Percentiles rank a stretch among this genome's conserved stretches.
phyloP scores from a whole-genome alignment of 2,113 vertebrate species.

The Dicerorhinus sumatrensis region DNA sequence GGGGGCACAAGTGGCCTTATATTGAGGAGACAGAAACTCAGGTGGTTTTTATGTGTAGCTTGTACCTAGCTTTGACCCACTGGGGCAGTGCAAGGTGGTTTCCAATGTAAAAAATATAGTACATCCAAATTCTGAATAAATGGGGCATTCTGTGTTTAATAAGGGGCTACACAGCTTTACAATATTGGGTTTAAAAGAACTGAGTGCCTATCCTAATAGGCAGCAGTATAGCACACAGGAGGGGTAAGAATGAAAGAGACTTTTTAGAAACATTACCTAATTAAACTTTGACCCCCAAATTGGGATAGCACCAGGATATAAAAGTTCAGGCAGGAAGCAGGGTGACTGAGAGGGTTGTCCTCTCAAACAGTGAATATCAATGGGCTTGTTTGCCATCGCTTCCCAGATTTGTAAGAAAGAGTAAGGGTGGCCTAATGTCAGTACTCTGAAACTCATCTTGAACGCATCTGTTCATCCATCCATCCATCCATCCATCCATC shows the following conservation, averaged over 20 bases:
- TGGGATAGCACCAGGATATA: not conserved
- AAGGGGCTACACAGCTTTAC: not conserved
- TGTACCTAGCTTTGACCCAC: not conserved
- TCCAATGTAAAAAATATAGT: constrained; percentile 1
- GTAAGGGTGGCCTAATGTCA: not conserved
- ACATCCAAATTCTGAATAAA: not conserved
- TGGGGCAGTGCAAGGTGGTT: not conserved
- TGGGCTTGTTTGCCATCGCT: not conserved
- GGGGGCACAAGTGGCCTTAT: not conserved
- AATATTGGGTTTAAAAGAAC: not conserved
- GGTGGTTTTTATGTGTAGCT: not conserved
- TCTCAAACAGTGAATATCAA: not conserved
- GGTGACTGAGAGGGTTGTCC: not conserved
- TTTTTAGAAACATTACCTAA: not conserved
- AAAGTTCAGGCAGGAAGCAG: not conserved
- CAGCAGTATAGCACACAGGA: not conserved
- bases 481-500: not conserved
- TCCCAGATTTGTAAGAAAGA: not conserved
- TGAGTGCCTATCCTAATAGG: not conserved
- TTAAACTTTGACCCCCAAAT: not conserved
- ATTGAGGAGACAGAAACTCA: not conserved
- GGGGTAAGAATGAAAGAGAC: not conserved
- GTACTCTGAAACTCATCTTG: not conserved
- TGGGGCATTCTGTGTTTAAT: not conserved
- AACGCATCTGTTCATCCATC: not conserved